Percentiles rank a stretch among this genome's conserved stretches.
phyloP scores from a whole-genome alignment of 2,113 vertebrate genomes.

The Oriolus oriolus region DNA sequence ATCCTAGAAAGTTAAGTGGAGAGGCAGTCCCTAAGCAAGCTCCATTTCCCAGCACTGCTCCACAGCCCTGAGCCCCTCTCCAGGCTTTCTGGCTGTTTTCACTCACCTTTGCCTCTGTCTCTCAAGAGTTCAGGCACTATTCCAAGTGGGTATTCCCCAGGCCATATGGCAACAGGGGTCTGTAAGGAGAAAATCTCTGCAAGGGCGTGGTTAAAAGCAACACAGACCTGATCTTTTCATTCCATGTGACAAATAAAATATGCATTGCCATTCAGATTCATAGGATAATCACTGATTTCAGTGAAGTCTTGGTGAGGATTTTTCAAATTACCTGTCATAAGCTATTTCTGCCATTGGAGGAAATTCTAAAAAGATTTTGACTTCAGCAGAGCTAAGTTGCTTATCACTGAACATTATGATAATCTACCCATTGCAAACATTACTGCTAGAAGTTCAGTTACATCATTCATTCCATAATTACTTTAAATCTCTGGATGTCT shows the following conservation, averaged over 20 bases:
- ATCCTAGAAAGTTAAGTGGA: not conserved
- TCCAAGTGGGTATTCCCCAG: not conserved
- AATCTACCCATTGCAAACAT: not conserved
- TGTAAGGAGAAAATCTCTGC: not conserved
- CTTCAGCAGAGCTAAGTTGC: not conserved
- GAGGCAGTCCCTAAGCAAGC: not conserved
- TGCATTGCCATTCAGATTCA: not conserved
- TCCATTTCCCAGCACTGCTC: not conserved
- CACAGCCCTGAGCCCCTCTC: not conserved
- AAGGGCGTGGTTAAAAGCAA: not conserved
- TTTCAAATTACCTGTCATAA: not conserved
- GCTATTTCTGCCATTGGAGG: not conserved
- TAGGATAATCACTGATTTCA: not conserved
- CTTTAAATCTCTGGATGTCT: not conserved
- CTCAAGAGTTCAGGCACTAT: not conserved
- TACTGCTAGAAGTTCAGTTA: not conserved
- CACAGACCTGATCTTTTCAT: not conserved
- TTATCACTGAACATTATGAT: not conserved
- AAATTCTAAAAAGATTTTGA: not conserved
- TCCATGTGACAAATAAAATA: not conserved
- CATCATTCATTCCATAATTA: not conserved
- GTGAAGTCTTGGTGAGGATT: not conserved
- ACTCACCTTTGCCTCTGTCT: not conserved
- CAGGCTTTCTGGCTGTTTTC: not conserved
- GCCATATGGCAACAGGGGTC: not conserved